A percentile compares a stretch with the other conserved stretches of the same genome.
phyloP scores from a whole-genome alignment of 53 echinoderm and acorn worm genomes.

The Mesocentrotus franciscanus region DNA sequence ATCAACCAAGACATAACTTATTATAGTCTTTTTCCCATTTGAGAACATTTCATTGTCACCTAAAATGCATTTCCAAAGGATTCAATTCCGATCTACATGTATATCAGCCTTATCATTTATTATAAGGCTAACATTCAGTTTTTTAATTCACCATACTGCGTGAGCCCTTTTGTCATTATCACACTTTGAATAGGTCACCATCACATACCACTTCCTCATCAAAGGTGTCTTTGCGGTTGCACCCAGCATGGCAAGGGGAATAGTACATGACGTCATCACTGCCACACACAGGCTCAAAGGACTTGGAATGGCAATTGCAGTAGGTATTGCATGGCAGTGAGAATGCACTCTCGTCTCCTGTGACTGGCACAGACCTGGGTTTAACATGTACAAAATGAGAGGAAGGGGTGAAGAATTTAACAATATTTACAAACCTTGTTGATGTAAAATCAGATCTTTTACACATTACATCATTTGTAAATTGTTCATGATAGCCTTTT shows the following conservation, averaged over 20 bases:
- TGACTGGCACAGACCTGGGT: not conserved
- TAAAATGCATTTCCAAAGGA: too few relatives aligned
- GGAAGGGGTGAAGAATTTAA: not conserved
- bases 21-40: too few relatives aligned
- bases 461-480: too few relatives aligned
- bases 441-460: too few relatives aligned
- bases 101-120: too few relatives aligned
- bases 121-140: too few relatives aligned
- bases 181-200: too few relatives aligned
- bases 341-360: not conserved
- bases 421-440: not conserved
- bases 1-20: too few relatives aligned
- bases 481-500: too few relatives aligned
- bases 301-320: constrained; percentile 74
- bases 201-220: constrained; percentile 21
- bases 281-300: constrained; percentile 92
- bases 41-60: too few relatives aligned
- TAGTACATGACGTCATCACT: constrained; percentile 90
- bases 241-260: constrained; percentile 93
- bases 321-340: constrained; percentile 73
- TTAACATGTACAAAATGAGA: not conserved
- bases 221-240: constrained; percentile 49
- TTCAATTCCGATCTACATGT: too few relatives aligned
- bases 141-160: too few relatives aligned
- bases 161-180: not conserved